Base-by-base conservation (phyloP, 2,888 invertebrate species). In the Agrotis exclamationis region DNA sequence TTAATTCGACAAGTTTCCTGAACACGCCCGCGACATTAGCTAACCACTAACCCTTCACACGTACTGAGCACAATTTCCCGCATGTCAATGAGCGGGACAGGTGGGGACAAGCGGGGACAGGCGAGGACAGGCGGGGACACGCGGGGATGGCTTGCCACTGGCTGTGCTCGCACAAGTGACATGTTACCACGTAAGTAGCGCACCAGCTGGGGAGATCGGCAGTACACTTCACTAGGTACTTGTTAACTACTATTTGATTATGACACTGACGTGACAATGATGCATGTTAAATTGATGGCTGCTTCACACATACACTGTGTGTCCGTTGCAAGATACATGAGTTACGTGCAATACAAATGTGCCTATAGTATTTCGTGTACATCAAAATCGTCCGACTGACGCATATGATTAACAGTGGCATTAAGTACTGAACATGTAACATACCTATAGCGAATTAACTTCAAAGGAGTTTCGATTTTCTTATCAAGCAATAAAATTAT, bases 21-120 rank as follows among this genome's bases (percentile, higher is more conserved):
- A 77, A 68, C 63, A 77, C 59, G 53, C 64, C 45, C 20, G 47
- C 39, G 24, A 53, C 65, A 58, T 44, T 58, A 45, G 62, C 76
- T 72, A 66, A 76, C 76, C 66, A 45, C 71, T 63, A 56, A 59
- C 76, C 58, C 63, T 50, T 73, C 50, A 76, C 58, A 59, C 45
- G 58, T 28, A 66, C n/a, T 72, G 50, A 73, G 59, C 77, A 63
- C 63, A 73, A 77, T 56, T 63, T 63, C 54, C 72, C 54, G 67
- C 48, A 44, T 60, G 77, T 73, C 73, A 77, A 68, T 63, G 63
- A 67, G 58, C 28, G 63, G 24, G 72, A 67, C 76, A 65, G 62
- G 45, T 47, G 59, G 44, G 16, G 63, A 63, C 74, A 53, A 28
- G 44, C 13, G 20, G 3, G 44, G 24, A 50, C 20, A 20, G 20